Evolutionary conservation across 2,113 vertebrate species (phyloP), one percentile per base, ranked within the genome.

Genomic region (Nesogale talazaci): DNA sequence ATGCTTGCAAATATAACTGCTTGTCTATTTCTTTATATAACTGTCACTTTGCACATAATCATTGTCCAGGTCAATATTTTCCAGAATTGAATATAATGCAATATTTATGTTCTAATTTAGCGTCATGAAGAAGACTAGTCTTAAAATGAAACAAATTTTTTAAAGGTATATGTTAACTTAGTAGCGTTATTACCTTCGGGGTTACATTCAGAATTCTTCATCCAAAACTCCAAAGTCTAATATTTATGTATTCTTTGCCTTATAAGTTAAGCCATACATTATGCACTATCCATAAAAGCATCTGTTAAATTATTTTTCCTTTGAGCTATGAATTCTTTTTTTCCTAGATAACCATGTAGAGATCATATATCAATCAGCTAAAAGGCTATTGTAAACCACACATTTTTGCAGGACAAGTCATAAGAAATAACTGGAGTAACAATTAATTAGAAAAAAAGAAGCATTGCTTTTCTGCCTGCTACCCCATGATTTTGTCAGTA

Each of bases 311-410:
- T 75, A 65, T 74, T 93, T 94, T 92, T 91, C 22, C 29, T 83
- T 92, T 82, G 38, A 94, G 40, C 78, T 2, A 63, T 91, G 38
- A 92, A 95, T 69, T 89, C 36, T 85, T 40, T 83, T 89, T 87
- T 67, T 57, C 72, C 22, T 85, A 22, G 42, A 52, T 3, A 6
- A 46, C 38, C 74, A 84, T 46, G 23, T 59, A 84, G 19, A n/a
- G 34, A 61, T 74, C 16, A 91, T 52, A 74, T 65, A 31, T 61
- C 61, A 89, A 15, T 78, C 11, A 86, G 31, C 90, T 77, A 92
- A 82, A 72, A 83, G 74, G 3, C 63, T 85, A 61, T 65, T 72
- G 63, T 23, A 84, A 9, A 38, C 20, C 42, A 93, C 46, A 1
- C 40, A 77, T 76, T 78, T 95, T 96, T 67, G 61, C 29, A 74